phyloP scores from a whole-genome alignment of 2,888 invertebrate genomes.

The Tholera decimalis region DNA sequence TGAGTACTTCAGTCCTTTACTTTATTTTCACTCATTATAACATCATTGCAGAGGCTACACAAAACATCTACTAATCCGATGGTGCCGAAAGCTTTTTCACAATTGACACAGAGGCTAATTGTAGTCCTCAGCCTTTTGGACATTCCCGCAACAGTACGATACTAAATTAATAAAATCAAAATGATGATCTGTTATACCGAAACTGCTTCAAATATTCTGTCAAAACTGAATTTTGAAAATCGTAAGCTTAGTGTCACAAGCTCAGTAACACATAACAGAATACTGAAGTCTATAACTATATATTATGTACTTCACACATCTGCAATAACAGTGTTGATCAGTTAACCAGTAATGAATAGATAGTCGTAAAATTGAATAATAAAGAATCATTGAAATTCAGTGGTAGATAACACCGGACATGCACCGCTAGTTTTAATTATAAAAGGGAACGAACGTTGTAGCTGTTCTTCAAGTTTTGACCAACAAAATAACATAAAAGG shows the following conservation, averaged over 20 bases:
- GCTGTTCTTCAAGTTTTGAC: slow-evolving; percentile 41
- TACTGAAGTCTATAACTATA: no score
- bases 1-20: background rate
- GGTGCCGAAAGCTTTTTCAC: background rate
- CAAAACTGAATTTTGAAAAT: background rate
- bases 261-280: no score
- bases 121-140: no score
- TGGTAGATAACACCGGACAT: slow-evolving; percentile 53
- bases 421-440: slow-evolving; percentile 56
- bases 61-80: background rate
- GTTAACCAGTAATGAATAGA: background rate
- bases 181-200: background rate
- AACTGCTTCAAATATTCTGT: background rate
- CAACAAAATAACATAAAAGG: slow-evolving; percentile 41
- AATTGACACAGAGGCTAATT: background rate
- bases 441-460: slow-evolving; percentile 33
- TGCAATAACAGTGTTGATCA: background rate
- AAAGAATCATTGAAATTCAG: slow-evolving; percentile 34
- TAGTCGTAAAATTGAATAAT: background rate
- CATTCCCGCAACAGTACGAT: no score
- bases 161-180: no score
- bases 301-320: no score
- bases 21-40: background rate
- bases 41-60: background rate
- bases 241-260: no score